Evolutionary conservation across 2,888 invertebrate genomes (phyloP), one percentile per base, ranked within the genome.

Genomic region (Saturnia pavonia): DNA sequence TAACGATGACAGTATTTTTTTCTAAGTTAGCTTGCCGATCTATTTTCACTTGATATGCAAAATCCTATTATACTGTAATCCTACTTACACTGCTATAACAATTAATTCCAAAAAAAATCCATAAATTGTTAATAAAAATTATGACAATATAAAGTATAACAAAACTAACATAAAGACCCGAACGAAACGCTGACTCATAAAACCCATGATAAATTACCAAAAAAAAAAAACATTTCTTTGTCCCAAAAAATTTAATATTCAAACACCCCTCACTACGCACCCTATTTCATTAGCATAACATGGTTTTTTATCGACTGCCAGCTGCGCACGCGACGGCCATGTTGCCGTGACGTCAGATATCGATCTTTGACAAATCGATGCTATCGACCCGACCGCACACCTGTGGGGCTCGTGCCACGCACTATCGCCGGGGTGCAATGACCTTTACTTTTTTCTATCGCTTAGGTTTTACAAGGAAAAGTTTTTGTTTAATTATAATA

Each of bases 361-460:
- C 88, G 92, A 92, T 92, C 85, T 85, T 87, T 82, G 78, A 72
- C 76, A 76, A 84, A 89, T 90, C 92, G 91, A 92, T 91, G 79
- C 70, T 88, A 92, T 92, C 91, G 92, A 92, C 74, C 89, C 91
- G 92, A 92, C 74, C 89, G 82, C 79, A 85, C 92, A 92, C 92
- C 92, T 92, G 92, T 90, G 82, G 72, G 80, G 83, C 89, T 78
- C 88, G 89, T 88, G 90, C 85, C 84, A 76, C 72, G 74, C 85
- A 80, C 85, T 85, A 80, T 81, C 86, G 87, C 90, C 91, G 89
- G 89, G 90, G 92, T 82, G 80, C 89, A 77, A 76, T 90, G 90
- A 89, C 86, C 90, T 86, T 78, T 82, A 78, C 73, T 69, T 67
- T 81, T n/a, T 83, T 82, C 79, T 84, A 42, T 66, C 68, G 67